These are phyloP conservation scores for Tachina grossa DNA, from an alignment of 2,888 invertebrate genomes.

Conservation along the genomic window DNA sequence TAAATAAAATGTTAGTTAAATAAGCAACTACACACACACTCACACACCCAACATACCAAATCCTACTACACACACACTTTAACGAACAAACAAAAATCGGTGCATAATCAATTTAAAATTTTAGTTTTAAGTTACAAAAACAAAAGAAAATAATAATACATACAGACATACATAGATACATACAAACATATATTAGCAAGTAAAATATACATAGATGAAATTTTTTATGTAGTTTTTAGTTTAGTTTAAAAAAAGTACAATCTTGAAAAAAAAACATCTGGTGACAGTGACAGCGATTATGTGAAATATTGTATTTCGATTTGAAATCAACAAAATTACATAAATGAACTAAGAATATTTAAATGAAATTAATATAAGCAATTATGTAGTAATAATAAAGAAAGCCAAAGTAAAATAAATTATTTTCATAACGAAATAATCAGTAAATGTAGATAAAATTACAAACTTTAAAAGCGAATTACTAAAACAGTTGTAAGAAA, in stretches of 20 bases:
- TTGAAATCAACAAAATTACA: constrained; percentile 35
- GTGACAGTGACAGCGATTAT: constrained; percentile 72
- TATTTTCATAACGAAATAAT: constrained; percentile 70
- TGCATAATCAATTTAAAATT: constrained; percentile 68
- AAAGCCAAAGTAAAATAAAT: constrained; percentile 44
- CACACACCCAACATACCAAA: neutral
- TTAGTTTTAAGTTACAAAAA: constrained; percentile 37
- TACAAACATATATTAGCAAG: constrained; percentile 34
- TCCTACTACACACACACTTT: constrained; percentile 20
- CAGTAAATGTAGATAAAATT: constrained; percentile 57
- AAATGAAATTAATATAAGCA: constrained; percentile 18
- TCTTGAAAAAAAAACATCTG: constrained; percentile 64
- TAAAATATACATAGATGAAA: constrained; percentile 15
- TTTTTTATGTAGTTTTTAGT: constrained; percentile 61
- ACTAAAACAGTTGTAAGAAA: neutral
- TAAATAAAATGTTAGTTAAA: constrained; percentile 44
- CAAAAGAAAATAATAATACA: constrained; percentile 10
- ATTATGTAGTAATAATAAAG: constrained; percentile 19
- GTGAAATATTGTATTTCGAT: constrained; percentile 66
- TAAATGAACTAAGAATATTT: constrained; percentile 22
- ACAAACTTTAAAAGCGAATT: constrained; percentile 27
- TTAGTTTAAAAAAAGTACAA: constrained; percentile 59
- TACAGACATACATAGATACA: constrained; percentile 1
- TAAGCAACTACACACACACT: constrained; percentile 31
- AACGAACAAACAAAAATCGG: constrained; percentile 60